Conservation (phyloP, 2,888 invertebrate genomes). For the Tenthredo scrophulariae region DNA sequence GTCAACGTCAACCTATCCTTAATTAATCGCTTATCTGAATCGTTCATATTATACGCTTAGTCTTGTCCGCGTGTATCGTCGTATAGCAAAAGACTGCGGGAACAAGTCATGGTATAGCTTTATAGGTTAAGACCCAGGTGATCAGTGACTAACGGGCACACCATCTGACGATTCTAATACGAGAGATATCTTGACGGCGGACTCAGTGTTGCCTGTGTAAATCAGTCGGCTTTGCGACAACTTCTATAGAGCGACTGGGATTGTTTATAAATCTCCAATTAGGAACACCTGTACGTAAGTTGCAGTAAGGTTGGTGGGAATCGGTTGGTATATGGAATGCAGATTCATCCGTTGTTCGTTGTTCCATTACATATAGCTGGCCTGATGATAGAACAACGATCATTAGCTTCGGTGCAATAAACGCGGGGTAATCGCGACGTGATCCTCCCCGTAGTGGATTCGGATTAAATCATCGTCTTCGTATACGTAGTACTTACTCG, state of each 20-base stretch:
- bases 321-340: conserved; percentile 40
- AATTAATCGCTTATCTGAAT: conserved; percentile 33
- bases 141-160: conserved; percentile 52
- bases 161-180: conserved; percentile 53
- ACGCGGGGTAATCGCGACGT: background rate
- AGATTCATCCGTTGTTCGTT: conserved; percentile 36
- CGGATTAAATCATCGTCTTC: background rate
- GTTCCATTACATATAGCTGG: background rate
- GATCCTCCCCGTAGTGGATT: background rate
- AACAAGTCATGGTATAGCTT: conserved; percentile 37
- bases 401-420: background rate
- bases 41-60: conserved; percentile 3
- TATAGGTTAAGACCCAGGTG: conserved; percentile 53
- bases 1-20: conserved; percentile 6
- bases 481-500: background rate
- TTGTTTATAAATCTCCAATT: conserved; percentile 77
- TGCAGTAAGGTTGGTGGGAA: conserved; percentile 38
- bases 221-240: conserved; percentile 50
- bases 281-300: conserved; percentile 73
- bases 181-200: conserved; percentile 25
- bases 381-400: background rate
- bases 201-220: conserved; percentile 31
- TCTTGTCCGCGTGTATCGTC: background rate
- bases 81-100: background rate
- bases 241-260: conserved; percentile 56